Evolutionary conservation across 2,113 vertebrate species (phyloP).

Genomic region (Corynorhinus townsendii): DNA sequence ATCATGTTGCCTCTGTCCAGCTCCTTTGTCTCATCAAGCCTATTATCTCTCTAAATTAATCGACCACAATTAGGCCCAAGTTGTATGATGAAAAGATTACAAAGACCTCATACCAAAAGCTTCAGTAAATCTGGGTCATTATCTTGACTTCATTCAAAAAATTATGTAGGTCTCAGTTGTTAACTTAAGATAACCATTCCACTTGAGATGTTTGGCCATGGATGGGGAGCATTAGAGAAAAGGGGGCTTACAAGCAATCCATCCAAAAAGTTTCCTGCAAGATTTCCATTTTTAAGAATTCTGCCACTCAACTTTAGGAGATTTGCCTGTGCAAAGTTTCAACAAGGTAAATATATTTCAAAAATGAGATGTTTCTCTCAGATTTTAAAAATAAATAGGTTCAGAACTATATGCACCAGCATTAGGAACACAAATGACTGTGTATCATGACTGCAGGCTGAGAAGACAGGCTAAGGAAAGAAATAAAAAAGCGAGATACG

Average conservation of each 20-base stretch:
- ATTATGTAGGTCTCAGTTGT: neutral
- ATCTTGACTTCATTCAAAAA: neutral
- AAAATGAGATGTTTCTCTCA: neutral
- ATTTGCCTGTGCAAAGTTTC: neutral
- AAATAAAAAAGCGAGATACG: neutral
- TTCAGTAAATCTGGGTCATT: neutral
- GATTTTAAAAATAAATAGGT: neutral
- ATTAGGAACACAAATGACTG: neutral
- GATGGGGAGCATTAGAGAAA: neutral
- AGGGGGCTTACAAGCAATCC: neutral
- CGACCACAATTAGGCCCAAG: conserved; percentile 6
- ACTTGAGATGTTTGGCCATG: neutral
- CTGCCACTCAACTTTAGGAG: neutral
- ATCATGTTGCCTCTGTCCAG: neutral
- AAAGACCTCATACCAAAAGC: neutral
- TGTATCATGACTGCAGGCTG: neutral
- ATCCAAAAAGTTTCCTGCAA: neutral
- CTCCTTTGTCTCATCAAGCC: conserved; percentile 43
- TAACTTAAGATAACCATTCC: neutral
- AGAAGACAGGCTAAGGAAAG: neutral
- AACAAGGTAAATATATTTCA: neutral
- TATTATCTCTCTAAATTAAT: conserved; percentile 47
- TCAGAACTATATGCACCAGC: neutral
- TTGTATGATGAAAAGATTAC: conserved; percentile 8
- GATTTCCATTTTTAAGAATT: neutral